A percentile compares a stretch with the other conserved stretches of the same genome.
These are phyloP conservation scores for Brienomyrus brachyistius DNA, from an alignment of 2,113 vertebrate genomes.

Conservation along the genomic window DNA sequence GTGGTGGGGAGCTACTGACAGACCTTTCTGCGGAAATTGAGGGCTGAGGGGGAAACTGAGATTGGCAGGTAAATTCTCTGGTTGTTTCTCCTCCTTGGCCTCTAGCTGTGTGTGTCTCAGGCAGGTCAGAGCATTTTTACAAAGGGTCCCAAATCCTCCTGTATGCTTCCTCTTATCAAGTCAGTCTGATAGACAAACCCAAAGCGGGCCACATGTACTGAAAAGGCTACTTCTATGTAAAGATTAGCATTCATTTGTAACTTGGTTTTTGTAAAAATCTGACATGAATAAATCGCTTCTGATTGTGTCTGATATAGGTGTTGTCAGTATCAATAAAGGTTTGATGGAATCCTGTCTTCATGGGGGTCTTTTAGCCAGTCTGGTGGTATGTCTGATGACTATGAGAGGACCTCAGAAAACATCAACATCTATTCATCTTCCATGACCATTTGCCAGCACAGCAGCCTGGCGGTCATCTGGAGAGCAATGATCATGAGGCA, in stretches of 20 bases:
- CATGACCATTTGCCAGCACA: neutral
- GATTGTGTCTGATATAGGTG: neutral
- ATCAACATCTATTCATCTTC: neutral
- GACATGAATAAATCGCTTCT: neutral
- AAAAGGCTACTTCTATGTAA: neutral
- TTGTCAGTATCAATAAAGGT: neutral
- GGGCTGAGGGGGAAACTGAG: slow-evolving; percentile 32
- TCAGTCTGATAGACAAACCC: neutral
- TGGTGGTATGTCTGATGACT: neutral
- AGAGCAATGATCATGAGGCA: neutral
- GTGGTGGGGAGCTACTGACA: neutral
- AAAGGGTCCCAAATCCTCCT: neutral
- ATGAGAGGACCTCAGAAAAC: neutral
- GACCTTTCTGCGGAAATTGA: neutral
- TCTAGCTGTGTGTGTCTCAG: neutral
- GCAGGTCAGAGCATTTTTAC: neutral
- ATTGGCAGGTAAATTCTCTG: slow-evolving; percentile 56
- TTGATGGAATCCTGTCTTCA: neutral
- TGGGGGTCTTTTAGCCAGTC: neutral
- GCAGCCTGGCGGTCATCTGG: neutral
- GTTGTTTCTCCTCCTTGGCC: slow-evolving; percentile 32
- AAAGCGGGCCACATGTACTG: neutral
- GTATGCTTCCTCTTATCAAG: neutral
- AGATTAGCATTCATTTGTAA: neutral
- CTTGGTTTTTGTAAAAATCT: neutral